phyloP scores from a whole-genome alignment of 2,113 vertebrate genomes.

The Ceratotherium simum region DNA sequence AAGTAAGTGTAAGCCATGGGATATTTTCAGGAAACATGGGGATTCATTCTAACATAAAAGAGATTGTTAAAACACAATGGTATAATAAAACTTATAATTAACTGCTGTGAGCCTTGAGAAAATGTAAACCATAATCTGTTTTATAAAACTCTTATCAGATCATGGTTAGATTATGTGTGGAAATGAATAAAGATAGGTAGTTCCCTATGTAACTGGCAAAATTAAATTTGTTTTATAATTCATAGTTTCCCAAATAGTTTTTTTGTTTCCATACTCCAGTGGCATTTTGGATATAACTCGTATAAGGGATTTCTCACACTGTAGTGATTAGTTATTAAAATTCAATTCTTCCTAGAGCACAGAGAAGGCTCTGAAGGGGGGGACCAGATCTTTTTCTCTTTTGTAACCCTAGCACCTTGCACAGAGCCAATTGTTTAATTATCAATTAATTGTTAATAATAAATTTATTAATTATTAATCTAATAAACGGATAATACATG shows the following conservation, averaged over 20 bases:
- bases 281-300: neutral
- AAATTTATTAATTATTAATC: neutral
- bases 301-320: neutral
- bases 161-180: constrained; percentile 72
- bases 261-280: neutral
- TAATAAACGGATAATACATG: neutral
- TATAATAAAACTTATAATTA: constrained; percentile 84
- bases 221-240: neutral
- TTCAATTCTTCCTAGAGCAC: neutral
- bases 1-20: constrained; percentile 70
- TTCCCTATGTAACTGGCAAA: neutral
- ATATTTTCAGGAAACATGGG: constrained; percentile 71
- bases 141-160: constrained; percentile 79
- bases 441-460: neutral
- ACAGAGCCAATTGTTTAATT: neutral
- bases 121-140: constrained; percentile 78
- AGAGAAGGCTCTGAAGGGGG: neutral
- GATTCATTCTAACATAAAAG: constrained; percentile 73
- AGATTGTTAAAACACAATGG: constrained; percentile 67
- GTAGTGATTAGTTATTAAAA: neutral
- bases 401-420: neutral
- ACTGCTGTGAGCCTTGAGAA: constrained; percentile 71
- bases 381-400: neutral
- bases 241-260: neutral
- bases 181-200: constrained; percentile 1